These are phyloP conservation scores for Phyllotreta cruciferae DNA, from an alignment of 2,888 invertebrate species.

Conservation along the genomic window DNA sequence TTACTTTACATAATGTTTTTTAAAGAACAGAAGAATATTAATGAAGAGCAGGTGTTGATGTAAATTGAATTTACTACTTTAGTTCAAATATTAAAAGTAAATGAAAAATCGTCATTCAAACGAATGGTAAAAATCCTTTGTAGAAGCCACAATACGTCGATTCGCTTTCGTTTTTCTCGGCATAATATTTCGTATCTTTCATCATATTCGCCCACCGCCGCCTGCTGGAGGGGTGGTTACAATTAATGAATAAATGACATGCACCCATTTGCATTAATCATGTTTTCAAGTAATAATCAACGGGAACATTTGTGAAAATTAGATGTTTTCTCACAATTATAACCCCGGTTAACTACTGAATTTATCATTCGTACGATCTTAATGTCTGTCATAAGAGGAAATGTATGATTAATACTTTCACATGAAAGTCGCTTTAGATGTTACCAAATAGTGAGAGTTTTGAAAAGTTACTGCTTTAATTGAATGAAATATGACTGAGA, in stretches of 20 bases:
- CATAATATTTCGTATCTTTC: constrained; percentile 18
- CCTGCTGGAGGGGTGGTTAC: constrained; percentile 6
- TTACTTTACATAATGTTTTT: no score
- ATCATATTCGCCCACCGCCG: constrained; percentile 7
- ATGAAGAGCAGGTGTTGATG: no score
- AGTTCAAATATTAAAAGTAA: no score
- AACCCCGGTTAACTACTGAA: constrained; percentile 34
- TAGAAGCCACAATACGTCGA: no score
- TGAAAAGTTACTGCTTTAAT: no score
- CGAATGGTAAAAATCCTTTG: no score
- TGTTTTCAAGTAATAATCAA: constrained; percentile 40
- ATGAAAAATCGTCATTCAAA: no score
- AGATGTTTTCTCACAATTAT: constrained; percentile 40
- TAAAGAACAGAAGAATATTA: no score
- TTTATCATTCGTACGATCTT: constrained; percentile 37
- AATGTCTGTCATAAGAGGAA: constrained; percentile 34
- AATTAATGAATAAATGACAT: constrained; percentile 36
- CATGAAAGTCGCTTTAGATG: constrained; percentile 10
- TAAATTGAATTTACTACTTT: no score
- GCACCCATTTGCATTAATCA: constrained; percentile 40
- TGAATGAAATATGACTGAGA: no score
- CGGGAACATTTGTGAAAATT: constrained; percentile 39
- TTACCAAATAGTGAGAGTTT: constrained; percentile 3
- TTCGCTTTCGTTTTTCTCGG: no score
- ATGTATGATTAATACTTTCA: constrained; percentile 30